phyloP scores from a whole-genome alignment of 2,888 invertebrate genomes.

The Leucania comma region DNA sequence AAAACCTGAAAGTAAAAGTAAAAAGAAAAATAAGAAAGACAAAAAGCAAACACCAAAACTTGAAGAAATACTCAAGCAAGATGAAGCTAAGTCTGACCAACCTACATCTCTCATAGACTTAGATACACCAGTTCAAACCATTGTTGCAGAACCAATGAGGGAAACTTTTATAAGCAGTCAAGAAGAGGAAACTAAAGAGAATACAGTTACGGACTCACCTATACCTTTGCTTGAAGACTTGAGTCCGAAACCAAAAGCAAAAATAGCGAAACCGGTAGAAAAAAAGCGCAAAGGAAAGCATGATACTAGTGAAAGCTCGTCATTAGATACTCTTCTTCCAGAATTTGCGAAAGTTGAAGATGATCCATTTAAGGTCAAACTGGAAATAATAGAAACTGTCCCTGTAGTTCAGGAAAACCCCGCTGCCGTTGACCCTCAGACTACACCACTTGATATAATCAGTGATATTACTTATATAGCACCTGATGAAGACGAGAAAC shows the following conservation, averaged over 20 bases:
- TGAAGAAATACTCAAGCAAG: slow-evolving; percentile 38
- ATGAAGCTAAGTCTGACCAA: slow-evolving; percentile 24
- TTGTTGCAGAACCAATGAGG: neutral
- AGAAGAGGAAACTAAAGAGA: slow-evolving; percentile 31
- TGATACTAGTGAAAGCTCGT: slow-evolving; percentile 39
- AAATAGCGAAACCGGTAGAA: slow-evolving; percentile 83
- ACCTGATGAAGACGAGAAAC: slow-evolving; percentile 45
- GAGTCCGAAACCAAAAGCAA: slow-evolving; percentile 76
- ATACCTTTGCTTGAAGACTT: slow-evolving; percentile 49
- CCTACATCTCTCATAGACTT: slow-evolving; percentile 13
- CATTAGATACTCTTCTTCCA: slow-evolving; percentile 22
- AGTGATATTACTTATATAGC: slow-evolving; percentile 20
- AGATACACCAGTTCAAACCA: neutral
- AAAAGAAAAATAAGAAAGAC: slow-evolving; percentile 71
- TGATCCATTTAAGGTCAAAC: slow-evolving; percentile 8
- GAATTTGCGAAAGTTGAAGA: slow-evolving; percentile 25
- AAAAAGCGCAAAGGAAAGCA: slow-evolving; percentile 77
- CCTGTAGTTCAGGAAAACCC: neutral
- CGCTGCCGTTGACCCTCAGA: neutral
- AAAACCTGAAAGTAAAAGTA: slow-evolving; percentile 56
- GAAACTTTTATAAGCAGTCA: slow-evolving; percentile 10
- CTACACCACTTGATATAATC: neutral
- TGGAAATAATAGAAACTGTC: slow-evolving; percentile 22
- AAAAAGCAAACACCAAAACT: slow-evolving; percentile 61
- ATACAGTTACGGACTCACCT: slow-evolving; percentile 13